These are phyloP conservation scores for Paratrypauchen microcephalus DNA, from an alignment of 2,797 vertebrate species.

Conservation along the genomic window DNA sequence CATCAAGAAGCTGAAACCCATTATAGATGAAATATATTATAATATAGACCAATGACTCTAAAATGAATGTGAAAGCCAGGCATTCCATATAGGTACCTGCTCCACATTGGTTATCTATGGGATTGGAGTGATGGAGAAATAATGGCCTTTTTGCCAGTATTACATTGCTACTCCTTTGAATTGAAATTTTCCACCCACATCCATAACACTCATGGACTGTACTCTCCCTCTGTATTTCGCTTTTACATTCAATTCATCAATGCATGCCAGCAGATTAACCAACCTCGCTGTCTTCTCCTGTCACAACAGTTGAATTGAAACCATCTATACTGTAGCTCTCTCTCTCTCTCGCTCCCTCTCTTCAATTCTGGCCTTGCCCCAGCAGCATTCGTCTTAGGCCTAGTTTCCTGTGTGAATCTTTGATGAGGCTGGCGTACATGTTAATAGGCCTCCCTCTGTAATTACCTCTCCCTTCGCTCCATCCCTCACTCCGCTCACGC, in stretches of 20 bases:
- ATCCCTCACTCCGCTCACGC: conserved; percentile 61
- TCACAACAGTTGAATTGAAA: conserved; percentile 42
- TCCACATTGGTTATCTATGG: neutral
- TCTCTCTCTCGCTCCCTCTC: conserved; percentile 14
- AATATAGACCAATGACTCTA: too few relatives aligned
- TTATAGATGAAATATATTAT: too few relatives aligned
- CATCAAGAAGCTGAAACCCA: too few relatives aligned
- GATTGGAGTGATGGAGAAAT: neutral
- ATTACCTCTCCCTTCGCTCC: conserved; percentile 66
- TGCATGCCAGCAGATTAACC: conserved; percentile 2
- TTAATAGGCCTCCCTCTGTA: conserved; percentile 72
- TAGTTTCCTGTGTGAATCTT: conserved; percentile 78
- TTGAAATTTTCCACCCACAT: neutral
- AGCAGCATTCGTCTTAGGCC: conserved; percentile 59
- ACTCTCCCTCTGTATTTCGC: neutral
- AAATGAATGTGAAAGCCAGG: too few relatives aligned
- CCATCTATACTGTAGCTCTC: neutral
- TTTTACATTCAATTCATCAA: conserved; percentile 3
- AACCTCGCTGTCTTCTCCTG: conserved; percentile 26
- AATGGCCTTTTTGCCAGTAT: neutral
- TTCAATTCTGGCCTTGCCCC: conserved; percentile 50
- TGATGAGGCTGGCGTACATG: conserved; percentile 67
- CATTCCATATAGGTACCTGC: neutral
- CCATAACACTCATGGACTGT: neutral
- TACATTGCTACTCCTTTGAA: neutral